Base-by-base conservation (phyloP, 2,888 invertebrate species). In the Bugulina stolonifera region DNA sequence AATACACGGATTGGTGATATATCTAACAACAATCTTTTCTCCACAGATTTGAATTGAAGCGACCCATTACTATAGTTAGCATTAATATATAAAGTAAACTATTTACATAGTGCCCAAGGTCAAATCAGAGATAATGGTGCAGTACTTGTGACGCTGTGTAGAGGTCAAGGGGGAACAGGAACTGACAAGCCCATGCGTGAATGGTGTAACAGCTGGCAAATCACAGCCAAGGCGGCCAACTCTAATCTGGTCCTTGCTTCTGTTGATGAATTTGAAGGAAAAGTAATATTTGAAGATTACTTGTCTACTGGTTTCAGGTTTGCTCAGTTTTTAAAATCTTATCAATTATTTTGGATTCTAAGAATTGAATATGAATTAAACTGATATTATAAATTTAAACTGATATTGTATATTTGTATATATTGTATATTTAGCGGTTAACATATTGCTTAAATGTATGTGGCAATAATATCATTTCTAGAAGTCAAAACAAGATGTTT, bases 161-260 rank as follows among this genome's bases (percentile, higher is more conserved):
- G 85, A 77, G 88, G 88, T 69, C 88, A 88, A 81, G 88, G 88
- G 73, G 88, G 87, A 2, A 87, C 87, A 18, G 79, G 83, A 70
- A 79, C 81, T 34, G 87, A 87, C 75, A 69, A 76, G 71, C 80
- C 81, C 75, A 76, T 77, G 75, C 84, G 87, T 76, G 81, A 81
- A 14, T 87, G 86, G 86, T 84, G 85, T 75, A 87, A 88, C 81
- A 85, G 86, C 23, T 88, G 88, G 88, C 86, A 88, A 81, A 79
- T 81, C n/a, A 84, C 84, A 73, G 86, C 87, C 79, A 87, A 87
- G 87, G 87, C 87, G 72, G 85, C 87, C 5, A 81, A 87, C 76
- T 85, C 86, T 55, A 80, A 85, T 75, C 83, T 87, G 71, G 75
- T 87, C 73, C 78, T 88, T 52, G 77, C 75, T 0, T 74, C 78